These are phyloP conservation scores for Trachelus tabidus DNA, from an alignment of 2,888 invertebrate species.

Conservation along the genomic window DNA sequence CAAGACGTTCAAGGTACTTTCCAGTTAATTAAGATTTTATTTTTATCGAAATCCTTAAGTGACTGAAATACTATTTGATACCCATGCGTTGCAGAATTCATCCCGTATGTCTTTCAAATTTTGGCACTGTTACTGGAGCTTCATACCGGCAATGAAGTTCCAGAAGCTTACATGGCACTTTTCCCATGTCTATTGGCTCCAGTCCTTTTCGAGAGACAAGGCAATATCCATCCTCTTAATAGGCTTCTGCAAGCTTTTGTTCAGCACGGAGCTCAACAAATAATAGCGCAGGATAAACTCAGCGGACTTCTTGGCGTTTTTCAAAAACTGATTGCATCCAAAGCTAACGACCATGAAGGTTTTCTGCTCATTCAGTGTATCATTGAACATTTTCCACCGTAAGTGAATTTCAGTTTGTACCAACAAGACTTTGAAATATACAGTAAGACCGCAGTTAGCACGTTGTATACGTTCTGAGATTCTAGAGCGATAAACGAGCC, in stretches of 20 bases:
- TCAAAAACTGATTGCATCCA: slow-evolving; percentile 96
- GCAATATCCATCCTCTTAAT: slow-evolving; percentile 93
- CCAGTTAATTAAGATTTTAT: slow-evolving; percentile 2
- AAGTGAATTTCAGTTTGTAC: slow-evolving; percentile 62
- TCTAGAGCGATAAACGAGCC: too few relatives aligned
- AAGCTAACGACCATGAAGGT: slow-evolving; percentile 95
- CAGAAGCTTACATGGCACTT: slow-evolving; percentile 88
- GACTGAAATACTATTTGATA: neutral
- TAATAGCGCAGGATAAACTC: slow-evolving; percentile 78
- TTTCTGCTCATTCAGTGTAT: slow-evolving; percentile 91
- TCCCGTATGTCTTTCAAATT: slow-evolving; percentile 99
- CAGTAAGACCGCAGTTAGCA: neutral
- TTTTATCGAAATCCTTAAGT: slow-evolving; percentile 11
- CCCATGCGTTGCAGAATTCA: slow-evolving; percentile 79
- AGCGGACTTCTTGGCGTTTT: slow-evolving; percentile 91
- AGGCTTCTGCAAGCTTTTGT: slow-evolving; percentile 91
- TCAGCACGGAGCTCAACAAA: slow-evolving; percentile 76
- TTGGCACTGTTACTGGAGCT: slow-evolving; percentile 89
- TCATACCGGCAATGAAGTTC: slow-evolving; percentile 72
- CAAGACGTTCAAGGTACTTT: slow-evolving; percentile 88
- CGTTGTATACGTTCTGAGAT: too few relatives aligned
- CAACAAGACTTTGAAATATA: neutral
- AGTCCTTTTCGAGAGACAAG: slow-evolving; percentile 91
- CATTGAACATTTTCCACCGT: slow-evolving; percentile 85
- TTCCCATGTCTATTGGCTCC: slow-evolving; percentile 92